Base-by-base conservation (phyloP, 2,888 invertebrate genomes). In the Agelastica alni region DNA sequence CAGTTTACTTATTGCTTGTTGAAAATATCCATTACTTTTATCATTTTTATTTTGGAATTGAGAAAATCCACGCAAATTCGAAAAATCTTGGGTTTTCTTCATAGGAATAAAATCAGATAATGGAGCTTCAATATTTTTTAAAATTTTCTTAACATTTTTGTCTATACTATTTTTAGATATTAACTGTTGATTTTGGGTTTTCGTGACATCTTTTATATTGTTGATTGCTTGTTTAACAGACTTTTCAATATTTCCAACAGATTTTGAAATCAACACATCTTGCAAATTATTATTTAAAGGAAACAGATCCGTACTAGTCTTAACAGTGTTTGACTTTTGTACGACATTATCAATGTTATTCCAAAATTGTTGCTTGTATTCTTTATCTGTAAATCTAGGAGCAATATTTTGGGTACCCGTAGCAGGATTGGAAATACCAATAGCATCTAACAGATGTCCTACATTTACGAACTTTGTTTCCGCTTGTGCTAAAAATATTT, bases 361-460 rank as follows among this genome's bases (percentile, higher is more conserved):
- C 26, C 26, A 26, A 26, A 26, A 26, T 0, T 26, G 26, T 26
- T 26, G 7, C 6, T 7, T 6, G 9, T 26, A 22, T 2, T 45
- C 32, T n/a, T 43, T 7, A 2, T 16, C 16, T 28, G 28, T 13
- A n/a, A 7, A 32, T 18, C 32, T 30, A 12, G 18, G 31, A 17
- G 6, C 26, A 26, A 26, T 26, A 7, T 6, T 9, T 2, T 26
- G 7, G 7, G 10, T 17, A 12, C 20, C 6, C 13, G 60, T 3
- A 64, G 7, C 26, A 2, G 75, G 74, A 46, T 73, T 70, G 1
- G 75, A 70, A 2, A 76, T 34, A 7, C 75, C 76, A 7, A 74
- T 63, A 6, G 75, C 72, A 53, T 76, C 74, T 61, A 73, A 61
- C 3, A 77, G 59, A 18, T 73, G 60, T 3, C 73, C 72, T 54